A percentile compares a stretch with the other conserved stretches of the same genome.
phyloP scores from a whole-genome alignment of 1,140 invertebrate genomes.

The Periplaneta americana region DNA sequence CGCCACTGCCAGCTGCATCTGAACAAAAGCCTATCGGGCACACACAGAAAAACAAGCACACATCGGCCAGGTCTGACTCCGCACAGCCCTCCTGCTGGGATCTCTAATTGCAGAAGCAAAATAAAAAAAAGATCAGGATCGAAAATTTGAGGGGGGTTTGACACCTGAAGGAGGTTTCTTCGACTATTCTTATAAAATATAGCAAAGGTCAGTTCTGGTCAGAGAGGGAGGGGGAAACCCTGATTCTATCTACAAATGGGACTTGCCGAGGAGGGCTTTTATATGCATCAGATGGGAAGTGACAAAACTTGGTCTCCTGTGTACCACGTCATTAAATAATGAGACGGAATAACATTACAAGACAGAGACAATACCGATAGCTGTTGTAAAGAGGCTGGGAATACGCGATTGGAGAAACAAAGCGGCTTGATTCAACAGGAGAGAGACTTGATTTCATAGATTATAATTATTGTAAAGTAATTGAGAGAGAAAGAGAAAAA shows the following conservation, averaged over 20 bases:
- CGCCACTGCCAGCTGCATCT: background rate
- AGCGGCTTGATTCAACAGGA: no score
- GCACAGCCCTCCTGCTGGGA: background rate
- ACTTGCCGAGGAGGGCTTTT: background rate
- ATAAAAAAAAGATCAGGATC: background rate
- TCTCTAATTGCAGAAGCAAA: background rate
- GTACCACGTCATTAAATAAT: background rate
- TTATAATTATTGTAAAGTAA: no score
- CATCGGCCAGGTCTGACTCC: background rate
- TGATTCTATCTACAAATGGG: background rate
- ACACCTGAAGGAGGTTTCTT: background rate
- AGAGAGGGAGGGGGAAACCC: background rate
- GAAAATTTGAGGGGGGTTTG: background rate
- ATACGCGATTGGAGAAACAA: no score
- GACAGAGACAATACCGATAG: no score
- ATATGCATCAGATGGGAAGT: background rate
- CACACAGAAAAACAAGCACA: background rate
- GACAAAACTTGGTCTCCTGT: background rate
- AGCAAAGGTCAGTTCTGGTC: background rate
- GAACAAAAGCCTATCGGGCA: background rate
- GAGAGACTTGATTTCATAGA: no score
- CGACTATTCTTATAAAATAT: background rate
- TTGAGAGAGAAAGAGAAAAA: no score
- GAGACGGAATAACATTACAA: background rate
- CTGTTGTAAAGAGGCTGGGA: no score